Evolutionary conservation across 2,113 vertebrate genomes (phyloP).

Genomic region (Misgurnus anguillicaudatus): DNA sequence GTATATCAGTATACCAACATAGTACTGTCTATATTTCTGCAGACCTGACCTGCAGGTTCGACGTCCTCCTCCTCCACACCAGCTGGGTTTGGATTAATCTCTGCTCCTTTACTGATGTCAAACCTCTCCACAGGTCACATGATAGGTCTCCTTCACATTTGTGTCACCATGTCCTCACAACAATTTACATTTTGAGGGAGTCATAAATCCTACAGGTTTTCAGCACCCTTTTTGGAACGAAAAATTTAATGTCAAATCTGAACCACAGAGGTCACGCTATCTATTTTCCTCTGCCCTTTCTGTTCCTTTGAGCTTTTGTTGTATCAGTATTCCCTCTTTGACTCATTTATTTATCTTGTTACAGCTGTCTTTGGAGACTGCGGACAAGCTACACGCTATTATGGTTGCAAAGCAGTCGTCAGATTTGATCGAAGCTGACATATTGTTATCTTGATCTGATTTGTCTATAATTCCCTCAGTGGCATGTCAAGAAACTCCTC

Average conservation of each 20-base stretch:
- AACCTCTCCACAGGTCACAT: slow-evolving; percentile 33
- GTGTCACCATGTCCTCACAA: slow-evolving; percentile 13
- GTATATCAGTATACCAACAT: too few species aligned
- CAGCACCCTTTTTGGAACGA: neutral
- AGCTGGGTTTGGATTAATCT: slow-evolving; percentile 42
- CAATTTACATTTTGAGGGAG: neutral
- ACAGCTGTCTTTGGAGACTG: slow-evolving; percentile 4
- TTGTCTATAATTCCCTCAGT: slow-evolving; percentile 8
- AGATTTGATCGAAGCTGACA: slow-evolving; percentile 37
- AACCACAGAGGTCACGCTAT: neutral
- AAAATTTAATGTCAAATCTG: neutral
- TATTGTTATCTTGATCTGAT: slow-evolving; percentile 25
- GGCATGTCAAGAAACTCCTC: neutral
- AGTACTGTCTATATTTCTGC: neutral
- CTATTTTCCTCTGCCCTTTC: slow-evolving; percentile 8
- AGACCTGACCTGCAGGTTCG: neutral
- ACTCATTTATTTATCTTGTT: neutral
- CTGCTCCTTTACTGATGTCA: slow-evolving; percentile 41
- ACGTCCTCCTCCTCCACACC: slow-evolving; percentile 24
- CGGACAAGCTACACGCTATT: neutral
- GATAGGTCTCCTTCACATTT: slow-evolving; percentile 44
- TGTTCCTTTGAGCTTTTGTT: neutral
- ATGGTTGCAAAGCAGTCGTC: neutral
- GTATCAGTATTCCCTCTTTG: neutral
- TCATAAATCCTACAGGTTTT: too few species aligned